Evolutionary conservation across 2,888 invertebrate genomes (phyloP).

Genomic region (Pyrrhia umbra): DNA sequence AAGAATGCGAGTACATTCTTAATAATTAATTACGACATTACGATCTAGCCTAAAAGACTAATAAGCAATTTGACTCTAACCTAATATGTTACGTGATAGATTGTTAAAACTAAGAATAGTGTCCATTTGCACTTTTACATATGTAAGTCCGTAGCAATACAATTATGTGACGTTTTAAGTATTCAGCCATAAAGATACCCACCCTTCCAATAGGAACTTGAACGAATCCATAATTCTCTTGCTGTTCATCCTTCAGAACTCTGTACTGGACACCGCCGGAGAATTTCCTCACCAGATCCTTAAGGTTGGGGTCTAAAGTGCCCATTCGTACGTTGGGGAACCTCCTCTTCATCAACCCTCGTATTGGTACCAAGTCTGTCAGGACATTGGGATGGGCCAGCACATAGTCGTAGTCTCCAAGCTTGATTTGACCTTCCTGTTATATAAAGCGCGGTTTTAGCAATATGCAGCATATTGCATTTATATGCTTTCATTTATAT

Average conservation of each 20-base stretch:
- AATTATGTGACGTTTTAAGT: too few relatives aligned
- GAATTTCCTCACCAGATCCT: constrained; percentile 91
- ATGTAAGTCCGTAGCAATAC: too few relatives aligned
- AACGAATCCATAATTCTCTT: constrained; percentile 93
- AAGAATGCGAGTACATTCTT: too few relatives aligned
- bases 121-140: too few relatives aligned
- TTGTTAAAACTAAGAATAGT: too few relatives aligned
- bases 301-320: constrained; percentile 92
- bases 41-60: too few relatives aligned
- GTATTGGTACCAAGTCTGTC: constrained; percentile 93
- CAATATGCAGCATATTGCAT: not conserved
- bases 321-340: constrained; percentile 93
- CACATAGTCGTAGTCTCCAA: constrained; percentile 93
- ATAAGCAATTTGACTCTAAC: too few relatives aligned
- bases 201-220: constrained; percentile 93
- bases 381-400: constrained; percentile 95
- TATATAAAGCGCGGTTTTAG: constrained; percentile 4
- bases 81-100: too few relatives aligned
- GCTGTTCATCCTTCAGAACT: constrained; percentile 92
- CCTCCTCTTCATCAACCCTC: constrained; percentile 94
- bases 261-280: constrained; percentile 93
- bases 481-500: not conserved
- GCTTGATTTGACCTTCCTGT: constrained; percentile 92
- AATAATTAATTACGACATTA: too few relatives aligned
- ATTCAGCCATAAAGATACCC: too few relatives aligned